phyloP scores from a whole-genome alignment of 2,888 invertebrate genomes.

The Nymphalis polychloros region DNA sequence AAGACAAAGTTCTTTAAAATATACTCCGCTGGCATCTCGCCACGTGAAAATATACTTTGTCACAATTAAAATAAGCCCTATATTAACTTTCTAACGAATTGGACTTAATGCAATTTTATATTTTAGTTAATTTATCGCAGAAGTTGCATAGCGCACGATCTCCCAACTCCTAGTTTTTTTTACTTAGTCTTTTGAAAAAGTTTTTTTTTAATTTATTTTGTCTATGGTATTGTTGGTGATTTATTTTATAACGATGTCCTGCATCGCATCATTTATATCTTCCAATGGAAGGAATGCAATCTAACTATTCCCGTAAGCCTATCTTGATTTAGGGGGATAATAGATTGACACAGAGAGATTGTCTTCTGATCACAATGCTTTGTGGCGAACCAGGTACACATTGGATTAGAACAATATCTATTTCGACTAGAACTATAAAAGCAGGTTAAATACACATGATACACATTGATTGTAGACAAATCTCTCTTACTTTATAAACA shows the following conservation, averaged over 20 bases:
- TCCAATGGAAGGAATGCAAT: no score
- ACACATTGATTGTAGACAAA: background rate
- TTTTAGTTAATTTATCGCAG: constrained; percentile 1
- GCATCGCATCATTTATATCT: no score
- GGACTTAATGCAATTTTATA: background rate
- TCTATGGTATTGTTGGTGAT: background rate
- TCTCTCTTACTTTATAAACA: no score
- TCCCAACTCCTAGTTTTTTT: background rate
- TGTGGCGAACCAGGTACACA: background rate
- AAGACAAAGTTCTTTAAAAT: constrained; percentile 29
- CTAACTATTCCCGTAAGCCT: no score
- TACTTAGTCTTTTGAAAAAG: background rate
- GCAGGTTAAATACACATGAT: background rate
- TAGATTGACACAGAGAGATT: background rate
- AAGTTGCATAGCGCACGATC: background rate
- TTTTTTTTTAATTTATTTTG: background rate
- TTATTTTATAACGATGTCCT: background rate
- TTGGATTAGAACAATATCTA: background rate
- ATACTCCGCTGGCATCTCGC: constrained; percentile 23
- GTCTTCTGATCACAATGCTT: background rate
- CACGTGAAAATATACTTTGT: constrained; percentile 27
- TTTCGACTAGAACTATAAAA: background rate
- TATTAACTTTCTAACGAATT: constrained; percentile 19
- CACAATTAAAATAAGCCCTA: constrained; percentile 28
- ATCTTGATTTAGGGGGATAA: no score